A percentile compares a stretch with the other conserved stretches of the same genome.
Conservation (phyloP, 2,797 vertebrate species). For the Hydrocynus forskahlii region DNA sequence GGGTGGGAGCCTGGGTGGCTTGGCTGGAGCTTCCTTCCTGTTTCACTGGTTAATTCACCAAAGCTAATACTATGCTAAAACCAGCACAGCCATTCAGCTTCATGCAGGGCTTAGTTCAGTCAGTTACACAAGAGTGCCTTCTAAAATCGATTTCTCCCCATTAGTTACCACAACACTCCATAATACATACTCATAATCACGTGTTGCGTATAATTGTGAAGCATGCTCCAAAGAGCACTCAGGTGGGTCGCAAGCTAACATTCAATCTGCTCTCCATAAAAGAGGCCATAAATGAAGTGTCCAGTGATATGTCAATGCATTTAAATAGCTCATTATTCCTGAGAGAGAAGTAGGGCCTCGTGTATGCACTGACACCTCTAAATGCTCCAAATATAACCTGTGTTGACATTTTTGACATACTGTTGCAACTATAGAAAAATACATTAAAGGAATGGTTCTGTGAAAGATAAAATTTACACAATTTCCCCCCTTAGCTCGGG, state of each 20-base stretch:
- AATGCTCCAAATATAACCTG: conserved; percentile 53
- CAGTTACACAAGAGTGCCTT: conserved; percentile 2
- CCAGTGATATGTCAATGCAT: conserved; percentile 70
- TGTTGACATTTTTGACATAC: background rate
- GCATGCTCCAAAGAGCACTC: conserved; percentile 8
- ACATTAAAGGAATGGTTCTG: too few species aligned
- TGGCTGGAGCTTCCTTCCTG: background rate
- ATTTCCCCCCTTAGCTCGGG: too few species aligned
- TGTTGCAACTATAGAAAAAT: background rate
- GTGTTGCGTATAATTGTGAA: background rate
- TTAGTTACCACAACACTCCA: conserved; percentile 13
- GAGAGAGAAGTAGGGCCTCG: conserved; percentile 43
- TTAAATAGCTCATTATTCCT: conserved; percentile 76
- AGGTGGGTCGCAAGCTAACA: conserved; percentile 3
- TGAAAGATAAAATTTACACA: too few species aligned
- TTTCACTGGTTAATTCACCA: conserved; percentile 4
- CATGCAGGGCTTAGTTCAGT: conserved; percentile 6
- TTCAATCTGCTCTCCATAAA: conserved; percentile 2
- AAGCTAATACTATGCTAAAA: conserved; percentile 24
- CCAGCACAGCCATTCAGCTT: conserved; percentile 14
- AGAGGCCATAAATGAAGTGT: conserved; percentile 22
- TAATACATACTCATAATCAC: background rate
- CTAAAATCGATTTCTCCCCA: conserved; percentile 4
- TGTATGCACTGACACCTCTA: conserved; percentile 43
- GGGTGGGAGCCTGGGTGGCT: background rate